Percentiles rank a stretch among this genome's conserved stretches.
phyloP scores from a whole-genome alignment of 2,797 vertebrate species.

The Nasua narica region DNA sequence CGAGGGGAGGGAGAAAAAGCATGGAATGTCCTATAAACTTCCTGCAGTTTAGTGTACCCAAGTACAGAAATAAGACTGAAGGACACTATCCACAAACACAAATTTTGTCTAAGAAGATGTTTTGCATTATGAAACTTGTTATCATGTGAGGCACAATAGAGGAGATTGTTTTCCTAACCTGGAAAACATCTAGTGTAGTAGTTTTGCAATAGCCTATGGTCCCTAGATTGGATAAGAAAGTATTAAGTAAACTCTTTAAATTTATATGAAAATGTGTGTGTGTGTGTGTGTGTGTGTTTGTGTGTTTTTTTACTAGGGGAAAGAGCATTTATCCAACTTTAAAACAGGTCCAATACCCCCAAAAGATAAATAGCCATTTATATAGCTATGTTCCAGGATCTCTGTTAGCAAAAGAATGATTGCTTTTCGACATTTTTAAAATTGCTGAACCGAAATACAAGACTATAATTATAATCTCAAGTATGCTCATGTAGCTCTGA shows the following conservation, averaged over 20 bases:
- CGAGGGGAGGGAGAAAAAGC: not conserved
- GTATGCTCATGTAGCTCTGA: constrained; percentile 3
- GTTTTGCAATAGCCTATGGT: not conserved
- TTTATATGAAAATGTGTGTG: not conserved
- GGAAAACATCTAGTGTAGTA: not conserved
- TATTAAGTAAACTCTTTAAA: not conserved
- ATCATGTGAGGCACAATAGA: not conserved
- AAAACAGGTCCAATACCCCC: not conserved
- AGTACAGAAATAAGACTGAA: not conserved
- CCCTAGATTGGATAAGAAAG: not conserved
- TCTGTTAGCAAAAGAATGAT: constrained; percentile 40
- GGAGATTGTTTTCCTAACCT: not conserved
- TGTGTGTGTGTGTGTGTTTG: not conserved
- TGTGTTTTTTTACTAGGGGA: not conserved
- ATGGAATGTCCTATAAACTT: not conserved
- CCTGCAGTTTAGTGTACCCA: not conserved
- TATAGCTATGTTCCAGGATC: not conserved
- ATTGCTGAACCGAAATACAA: constrained; percentile 55
- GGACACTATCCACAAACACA: too few relatives aligned
- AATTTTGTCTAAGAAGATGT: not conserved
- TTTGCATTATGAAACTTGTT: not conserved
- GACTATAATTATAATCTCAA: constrained; percentile 65
- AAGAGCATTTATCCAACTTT: constrained; percentile 16
- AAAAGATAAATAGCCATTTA: constrained; percentile 6
- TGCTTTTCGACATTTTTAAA: constrained; percentile 53